A percentile compares a stretch with the other conserved stretches of the same genome.
Conservation (phyloP, 2,797 vertebrate species). For the Molossus molossus region DNA sequence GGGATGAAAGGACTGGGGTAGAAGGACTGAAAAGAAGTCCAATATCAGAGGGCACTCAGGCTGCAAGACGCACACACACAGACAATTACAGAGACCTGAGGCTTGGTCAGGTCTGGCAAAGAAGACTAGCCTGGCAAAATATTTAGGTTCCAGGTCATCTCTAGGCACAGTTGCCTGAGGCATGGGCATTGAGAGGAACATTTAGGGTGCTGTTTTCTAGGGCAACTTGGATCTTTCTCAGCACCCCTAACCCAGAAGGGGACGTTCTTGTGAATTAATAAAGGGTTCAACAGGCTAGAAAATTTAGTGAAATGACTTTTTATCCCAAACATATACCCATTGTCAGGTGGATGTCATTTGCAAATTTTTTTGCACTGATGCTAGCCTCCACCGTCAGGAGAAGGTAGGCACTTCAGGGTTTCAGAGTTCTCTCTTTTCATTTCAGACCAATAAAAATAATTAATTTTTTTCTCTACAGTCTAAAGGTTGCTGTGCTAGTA, state of each 20-base stretch:
- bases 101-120: background rate
- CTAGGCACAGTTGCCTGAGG: background rate
- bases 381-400: background rate
- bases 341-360: background rate
- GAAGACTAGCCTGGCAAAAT: background rate
- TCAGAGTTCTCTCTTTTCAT: background rate
- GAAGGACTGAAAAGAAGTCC: background rate
- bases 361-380: background rate
- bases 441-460: slow-evolving; percentile 8
- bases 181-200: background rate
- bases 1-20: background rate
- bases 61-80: no score
- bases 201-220: background rate
- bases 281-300: background rate
- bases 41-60: background rate
- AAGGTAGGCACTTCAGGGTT: background rate
- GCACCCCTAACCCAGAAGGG: background rate
- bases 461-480: background rate
- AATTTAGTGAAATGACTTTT: background rate
- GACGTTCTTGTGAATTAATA: background rate
- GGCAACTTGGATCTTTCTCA: background rate
- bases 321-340: background rate
- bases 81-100: background rate
- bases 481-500: background rate
- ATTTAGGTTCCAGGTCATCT: background rate